Base-by-base conservation (phyloP, 1,140 invertebrate species). In the Colletes gigas region DNA sequence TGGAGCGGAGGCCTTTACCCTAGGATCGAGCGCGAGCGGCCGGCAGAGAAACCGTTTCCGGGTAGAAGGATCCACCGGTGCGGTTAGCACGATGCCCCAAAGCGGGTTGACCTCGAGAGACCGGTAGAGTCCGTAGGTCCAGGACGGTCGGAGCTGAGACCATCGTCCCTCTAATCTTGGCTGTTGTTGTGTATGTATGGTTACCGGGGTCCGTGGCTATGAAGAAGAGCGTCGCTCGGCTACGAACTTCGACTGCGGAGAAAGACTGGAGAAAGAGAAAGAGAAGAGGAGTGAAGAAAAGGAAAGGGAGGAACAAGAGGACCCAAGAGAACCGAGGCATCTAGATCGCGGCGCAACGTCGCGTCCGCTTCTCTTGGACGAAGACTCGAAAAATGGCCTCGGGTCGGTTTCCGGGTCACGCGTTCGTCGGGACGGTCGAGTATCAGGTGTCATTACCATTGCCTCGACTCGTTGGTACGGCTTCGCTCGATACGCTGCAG, bases 1-100 rank as follows among this genome's bases (percentile, higher is more conserved):
- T 57, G 60, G 30, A 44, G n/a, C 70, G 66, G 41, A 82, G 70
- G 60, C 62, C 73, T 79, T 81, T 82, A 75, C 74, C 80, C 55
- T 75, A 83, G 81, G 81, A 86, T 81, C 68, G 75, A 83, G 57
- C 75, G 62, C 72, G 72, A 63, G 63, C 83, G 69, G 15, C 79
- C 84, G 84, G 85, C 88, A 84, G 86, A 84, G 86, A 88, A 89
- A 92, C 83, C 78, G 80, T 92, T 92, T 92, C 91, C 91, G 90
- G 91, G 91, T 92, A 86, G 90, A 91, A 89, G 85, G 85, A 89
- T 92, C 88, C 88, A 83, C 84, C 82, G 87, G 86, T 86, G 86
- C 80, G 86, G 87, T 88, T 87, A 81, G 92, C 92, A 93, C 92
- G 92, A 93, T 93, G 92, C 92, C 92, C 92, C 88, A 93, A 92